Evolutionary conservation across 2,113 vertebrate genomes (phyloP), one percentile per base, ranked within the genome.

Genomic region (Gymnarchus niloticus): DNA sequence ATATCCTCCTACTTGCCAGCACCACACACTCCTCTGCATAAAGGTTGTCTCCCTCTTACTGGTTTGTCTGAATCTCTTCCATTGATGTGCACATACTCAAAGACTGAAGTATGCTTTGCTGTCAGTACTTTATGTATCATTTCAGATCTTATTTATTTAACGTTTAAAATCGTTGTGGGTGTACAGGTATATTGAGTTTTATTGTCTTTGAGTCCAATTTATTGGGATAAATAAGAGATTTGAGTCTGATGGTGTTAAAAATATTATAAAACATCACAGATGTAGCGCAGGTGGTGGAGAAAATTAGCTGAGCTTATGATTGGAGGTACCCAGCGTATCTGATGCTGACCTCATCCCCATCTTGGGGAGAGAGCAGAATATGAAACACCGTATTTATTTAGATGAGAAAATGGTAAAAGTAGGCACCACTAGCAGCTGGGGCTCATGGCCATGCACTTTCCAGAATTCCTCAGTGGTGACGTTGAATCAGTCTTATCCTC

Each of bases 101-200:
- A 86, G 87, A 87, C 88, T 89, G 89, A 12, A 41, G 37, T 44
- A n/a, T 83, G 76, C 33, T 82, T 83, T 89, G 73, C 92, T 92
- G 90, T 92, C 85, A 88, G 90, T 94, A 92, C 91, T 92, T 91
- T 93, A 86, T 93, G 86, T 91, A 85, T 89, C 89, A 93, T 91
- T 91, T 91, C 59, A 90, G 77, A 89, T 92, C 1, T 86, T 89
- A 95, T 94, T 95, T 94, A 94, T 95, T 95, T 94, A 91, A 81
- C 86, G 84, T 84, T 59, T 17, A 86, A 84, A 86, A 46, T 76
- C 49, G 84, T 51, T 73, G 28, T 69, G 84, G 56, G 41, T 83
- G 56, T 85, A 86, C 78, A 85, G 84, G 86, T 84, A 86, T 85
- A 49, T 87, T 78, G 77, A 83, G 54, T 86, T 56, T 33, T 80